Base-by-base conservation (phyloP, 2,797 vertebrate genomes). In the Emydoidea blandingii region DNA sequence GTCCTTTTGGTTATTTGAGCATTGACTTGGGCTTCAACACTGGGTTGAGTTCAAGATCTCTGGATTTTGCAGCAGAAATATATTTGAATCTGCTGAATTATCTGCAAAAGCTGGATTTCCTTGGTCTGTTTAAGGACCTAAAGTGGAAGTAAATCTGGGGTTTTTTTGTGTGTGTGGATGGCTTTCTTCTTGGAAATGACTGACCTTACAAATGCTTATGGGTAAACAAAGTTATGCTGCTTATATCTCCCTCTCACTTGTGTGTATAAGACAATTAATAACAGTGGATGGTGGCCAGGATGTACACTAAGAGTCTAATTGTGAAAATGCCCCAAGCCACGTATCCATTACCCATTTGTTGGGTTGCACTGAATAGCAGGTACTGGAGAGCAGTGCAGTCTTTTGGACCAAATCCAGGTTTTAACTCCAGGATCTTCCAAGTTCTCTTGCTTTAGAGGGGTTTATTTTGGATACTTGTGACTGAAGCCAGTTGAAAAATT, bases 81-180 rank as follows among this genome's bases (percentile, higher is more conserved):
- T 94, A 65, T 86, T 95, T 83, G 29, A 83, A 85, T 95, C 91
- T 91, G n/a, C 83, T 49, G 56, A 92, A 52, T 59, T 87, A 4
- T 65, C 76, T 94, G 96, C 92, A 94, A 92, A 96, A 52, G 23
- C 34, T 10, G 81, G 65, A 86, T 91, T 47, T 56, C 31, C 74
- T 49, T 31, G 8, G 4, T 3, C 41, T 94, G 1, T 80, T 88
- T 86, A 92, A 79, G 82, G 95, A 44, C 8, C n/a, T 89, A 18
- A 96, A 87, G 19, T 4, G 83, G 82, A 91, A 93, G 37, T 87
- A 90, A 92, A 84, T 44, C 37, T 87, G 27, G 49, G 68, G 91
- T 86, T 91, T 41, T 41, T 41, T 41, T 5, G 47, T 47, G 5
- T 11, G 2, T 89, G 89, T 52, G 93, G 4, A 50, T 85, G 53